Percentiles rank a stretch among this genome's conserved stretches.
Conservation (phyloP, 1,140 invertebrate genomes). For the Drosophila neocordata region DNA sequence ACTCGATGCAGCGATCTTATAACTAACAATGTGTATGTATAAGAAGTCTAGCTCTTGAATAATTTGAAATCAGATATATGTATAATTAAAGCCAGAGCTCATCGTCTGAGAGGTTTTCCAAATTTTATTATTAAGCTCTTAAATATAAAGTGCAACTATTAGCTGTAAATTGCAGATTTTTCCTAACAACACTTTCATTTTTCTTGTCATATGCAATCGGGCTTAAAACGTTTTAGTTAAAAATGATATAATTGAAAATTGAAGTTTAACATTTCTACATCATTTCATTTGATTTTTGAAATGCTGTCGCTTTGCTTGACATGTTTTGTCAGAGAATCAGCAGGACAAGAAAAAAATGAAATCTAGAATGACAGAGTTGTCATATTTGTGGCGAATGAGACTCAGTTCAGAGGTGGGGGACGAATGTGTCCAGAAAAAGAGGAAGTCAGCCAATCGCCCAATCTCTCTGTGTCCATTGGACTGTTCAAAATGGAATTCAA, state of each 20-base stretch:
- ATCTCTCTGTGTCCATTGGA: slow-evolving; percentile 22
- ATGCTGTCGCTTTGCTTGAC: slow-evolving; percentile 4
- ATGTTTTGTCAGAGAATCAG: background rate
- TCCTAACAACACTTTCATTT: background rate
- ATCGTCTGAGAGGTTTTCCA: no score
- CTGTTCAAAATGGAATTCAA: slow-evolving; percentile 62
- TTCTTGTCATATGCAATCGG: background rate
- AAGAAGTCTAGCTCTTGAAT: no score
- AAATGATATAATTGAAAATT: background rate
- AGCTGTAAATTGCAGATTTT: no score
- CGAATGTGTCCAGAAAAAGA: slow-evolving; percentile 16
- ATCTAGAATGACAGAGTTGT: slow-evolving; percentile 8
- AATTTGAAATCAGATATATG: no score
- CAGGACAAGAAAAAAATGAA: background rate
- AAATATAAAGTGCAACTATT: no score
- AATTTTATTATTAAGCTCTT: no score
- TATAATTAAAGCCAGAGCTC: no score
- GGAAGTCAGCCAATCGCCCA: slow-evolving; percentile 26
- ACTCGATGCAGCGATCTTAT: no score
- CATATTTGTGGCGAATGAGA: background rate
- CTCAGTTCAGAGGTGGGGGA: background rate
- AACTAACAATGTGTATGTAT: no score
- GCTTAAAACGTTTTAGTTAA: background rate
- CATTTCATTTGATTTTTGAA: slow-evolving; percentile 2
- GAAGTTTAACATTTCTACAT: background rate